Evolutionary conservation across 2,113 vertebrate genomes (phyloP).

Genomic region (Myodes glareolus): DNA sequence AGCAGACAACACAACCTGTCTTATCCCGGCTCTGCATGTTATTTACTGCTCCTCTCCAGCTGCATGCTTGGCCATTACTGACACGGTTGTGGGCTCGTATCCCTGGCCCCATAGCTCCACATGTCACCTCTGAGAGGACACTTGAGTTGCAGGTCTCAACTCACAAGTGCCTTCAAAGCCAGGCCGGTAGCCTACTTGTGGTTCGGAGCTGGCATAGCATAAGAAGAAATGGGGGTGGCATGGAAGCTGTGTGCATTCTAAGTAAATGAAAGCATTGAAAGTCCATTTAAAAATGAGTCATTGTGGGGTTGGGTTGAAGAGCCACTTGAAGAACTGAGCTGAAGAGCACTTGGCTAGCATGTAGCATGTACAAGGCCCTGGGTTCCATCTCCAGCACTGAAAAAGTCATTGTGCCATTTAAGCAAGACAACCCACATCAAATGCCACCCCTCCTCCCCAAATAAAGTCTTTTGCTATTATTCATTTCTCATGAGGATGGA

Average conservation of each 20-base stretch:
- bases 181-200: background rate
- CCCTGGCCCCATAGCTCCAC: background rate
- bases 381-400: background rate
- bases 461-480: constrained; percentile 33
- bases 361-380: background rate
- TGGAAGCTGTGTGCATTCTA: background rate
- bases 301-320: background rate
- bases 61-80: background rate
- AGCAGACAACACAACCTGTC: background rate
- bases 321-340: background rate
- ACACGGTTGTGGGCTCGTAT: background rate
- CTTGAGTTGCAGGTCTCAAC: background rate
- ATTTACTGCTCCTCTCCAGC: background rate
- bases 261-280: constrained; percentile 40
- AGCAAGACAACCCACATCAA: constrained; percentile 30
- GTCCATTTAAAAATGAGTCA: constrained; percentile 25
- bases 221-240: background rate
- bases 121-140: background rate
- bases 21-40: background rate
- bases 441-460: background rate
- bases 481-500: constrained; percentile 34
- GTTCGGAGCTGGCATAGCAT: background rate
- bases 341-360: constrained; percentile 9
- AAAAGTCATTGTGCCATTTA: background rate
- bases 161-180: background rate